A percentile compares a stretch with the other conserved stretches of the same genome.
These are phyloP conservation scores for Manis javanica DNA, from an alignment of 2,797 vertebrate genomes.

Conservation along the genomic window DNA sequence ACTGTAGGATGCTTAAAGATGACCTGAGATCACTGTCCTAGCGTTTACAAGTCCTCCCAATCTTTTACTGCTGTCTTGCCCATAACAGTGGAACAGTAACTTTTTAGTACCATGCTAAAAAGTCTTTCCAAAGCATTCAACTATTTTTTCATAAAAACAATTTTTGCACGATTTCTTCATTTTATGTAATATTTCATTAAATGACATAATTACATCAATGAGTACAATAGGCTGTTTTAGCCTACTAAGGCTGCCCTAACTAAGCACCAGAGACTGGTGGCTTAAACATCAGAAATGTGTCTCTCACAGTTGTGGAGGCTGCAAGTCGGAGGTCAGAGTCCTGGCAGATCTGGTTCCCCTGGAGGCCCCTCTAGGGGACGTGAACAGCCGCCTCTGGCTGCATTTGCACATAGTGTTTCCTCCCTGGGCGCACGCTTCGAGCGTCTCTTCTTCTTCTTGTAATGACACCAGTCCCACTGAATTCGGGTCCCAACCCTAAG, in stretches of 20 bases:
- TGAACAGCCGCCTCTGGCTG: not conserved
- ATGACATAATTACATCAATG: not conserved
- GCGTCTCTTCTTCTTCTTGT: not conserved
- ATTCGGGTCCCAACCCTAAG: not conserved
- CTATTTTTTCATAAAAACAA: constrained; percentile 37
- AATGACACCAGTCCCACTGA: not conserved
- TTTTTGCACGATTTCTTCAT: not conserved
- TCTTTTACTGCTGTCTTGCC: not conserved
- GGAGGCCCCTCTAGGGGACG: not conserved
- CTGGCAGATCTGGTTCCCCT: not conserved
- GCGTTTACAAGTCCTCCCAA: not conserved
- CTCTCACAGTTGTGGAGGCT: not conserved
- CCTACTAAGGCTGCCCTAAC: not conserved
- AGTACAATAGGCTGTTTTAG: not conserved
- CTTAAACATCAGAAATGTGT: not conserved
- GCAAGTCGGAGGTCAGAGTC: not conserved
- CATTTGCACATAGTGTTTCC: not conserved
- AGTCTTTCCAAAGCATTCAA: not conserved
- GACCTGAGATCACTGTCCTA: not conserved
- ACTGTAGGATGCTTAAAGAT: not conserved
- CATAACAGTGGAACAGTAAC: not conserved
- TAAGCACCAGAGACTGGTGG: not conserved
- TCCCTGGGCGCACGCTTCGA: not conserved
- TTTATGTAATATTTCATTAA: not conserved
- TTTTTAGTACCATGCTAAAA: constrained; percentile 13